A percentile compares a stretch with the other conserved stretches of the same genome.
phyloP scores from a whole-genome alignment of 2,888 invertebrate genomes.

The Psococerastis gibbosa region DNA sequence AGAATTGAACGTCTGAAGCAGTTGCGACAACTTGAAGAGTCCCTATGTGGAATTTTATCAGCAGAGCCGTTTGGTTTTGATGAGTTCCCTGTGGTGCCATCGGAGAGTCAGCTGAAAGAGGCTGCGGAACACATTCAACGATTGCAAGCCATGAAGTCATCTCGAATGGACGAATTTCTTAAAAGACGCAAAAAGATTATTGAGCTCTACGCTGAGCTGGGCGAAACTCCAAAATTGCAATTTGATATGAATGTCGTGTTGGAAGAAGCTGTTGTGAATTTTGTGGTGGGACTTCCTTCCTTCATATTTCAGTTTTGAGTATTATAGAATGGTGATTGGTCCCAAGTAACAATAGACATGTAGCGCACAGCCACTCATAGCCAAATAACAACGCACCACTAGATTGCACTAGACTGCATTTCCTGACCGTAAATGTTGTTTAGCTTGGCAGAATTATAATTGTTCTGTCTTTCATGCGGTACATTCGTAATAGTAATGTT shows the following conservation, averaged over 20 bases:
- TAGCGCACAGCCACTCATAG: no score
- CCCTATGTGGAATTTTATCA: neutral
- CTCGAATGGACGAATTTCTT: neutral
- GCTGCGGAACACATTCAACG: neutral
- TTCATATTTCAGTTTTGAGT: no score
- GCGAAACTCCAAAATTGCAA: neutral
- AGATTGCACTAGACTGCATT: no score
- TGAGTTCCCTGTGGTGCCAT: neutral
- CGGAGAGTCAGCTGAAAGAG: neutral
- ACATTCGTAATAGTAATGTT: no score
- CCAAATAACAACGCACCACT: no score
- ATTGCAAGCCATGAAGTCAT: neutral
- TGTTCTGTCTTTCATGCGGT: no score
- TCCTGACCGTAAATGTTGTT: no score
- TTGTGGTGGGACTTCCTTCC: no score
- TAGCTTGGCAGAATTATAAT: no score
- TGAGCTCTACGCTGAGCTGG: neutral
- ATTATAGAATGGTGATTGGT: no score
- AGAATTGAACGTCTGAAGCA: neutral
- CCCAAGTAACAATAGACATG: no score
- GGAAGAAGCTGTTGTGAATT: neutral
- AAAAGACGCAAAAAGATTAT: neutral
- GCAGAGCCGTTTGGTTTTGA: no score
- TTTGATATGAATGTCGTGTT: constrained; percentile 6
- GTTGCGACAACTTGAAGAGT: neutral